Evolutionary conservation across 1,140 invertebrate species (phyloP).

Genomic region (Drosophila ironensis): DNA sequence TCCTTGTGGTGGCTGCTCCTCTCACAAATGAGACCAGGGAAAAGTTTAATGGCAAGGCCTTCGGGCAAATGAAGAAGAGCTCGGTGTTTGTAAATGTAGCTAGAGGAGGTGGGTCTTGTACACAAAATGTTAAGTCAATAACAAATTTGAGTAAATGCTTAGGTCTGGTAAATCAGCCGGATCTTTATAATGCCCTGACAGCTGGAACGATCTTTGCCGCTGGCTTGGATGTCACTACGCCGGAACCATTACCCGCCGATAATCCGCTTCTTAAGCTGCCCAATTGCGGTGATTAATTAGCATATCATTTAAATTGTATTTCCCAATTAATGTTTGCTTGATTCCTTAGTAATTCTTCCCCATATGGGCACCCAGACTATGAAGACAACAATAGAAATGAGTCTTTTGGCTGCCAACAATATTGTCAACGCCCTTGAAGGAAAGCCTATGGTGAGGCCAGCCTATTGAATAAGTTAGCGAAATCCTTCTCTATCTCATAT

Average conservation of each 20-base stretch:
- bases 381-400: constrained; percentile 91
- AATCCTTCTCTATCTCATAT: too few species aligned
- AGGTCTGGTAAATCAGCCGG: constrained; percentile 89
- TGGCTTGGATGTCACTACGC: constrained; percentile 94
- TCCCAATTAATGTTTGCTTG: neutral
- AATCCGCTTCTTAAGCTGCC: constrained; percentile 89
- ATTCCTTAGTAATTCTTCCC: constrained; percentile 87
- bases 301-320: neutral
- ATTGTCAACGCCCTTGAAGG: constrained; percentile 89
- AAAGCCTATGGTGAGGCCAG: constrained; percentile 85
- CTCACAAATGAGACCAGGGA: constrained; percentile 87
- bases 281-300: constrained; percentile 87
- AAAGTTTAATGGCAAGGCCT: constrained; percentile 87
- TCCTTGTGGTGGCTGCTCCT: constrained; percentile 87
- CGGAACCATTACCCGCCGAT: constrained; percentile 92
- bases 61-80: constrained; percentile 90
- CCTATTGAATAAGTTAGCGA: constrained; percentile 50
- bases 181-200: constrained; percentile 88
- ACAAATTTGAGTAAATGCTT: rapidly evolving
- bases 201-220: constrained; percentile 90
- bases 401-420: constrained; percentile 89
- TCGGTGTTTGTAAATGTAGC: constrained; percentile 91
- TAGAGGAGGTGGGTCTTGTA: constrained; percentile 84
- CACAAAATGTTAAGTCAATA: too few species aligned
- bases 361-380: constrained; percentile 93